A percentile compares a stretch with the other conserved stretches of the same genome.
Evolutionary conservation across 2,797 vertebrate species (phyloP).

Genomic region (Tangara arthus): DNA sequence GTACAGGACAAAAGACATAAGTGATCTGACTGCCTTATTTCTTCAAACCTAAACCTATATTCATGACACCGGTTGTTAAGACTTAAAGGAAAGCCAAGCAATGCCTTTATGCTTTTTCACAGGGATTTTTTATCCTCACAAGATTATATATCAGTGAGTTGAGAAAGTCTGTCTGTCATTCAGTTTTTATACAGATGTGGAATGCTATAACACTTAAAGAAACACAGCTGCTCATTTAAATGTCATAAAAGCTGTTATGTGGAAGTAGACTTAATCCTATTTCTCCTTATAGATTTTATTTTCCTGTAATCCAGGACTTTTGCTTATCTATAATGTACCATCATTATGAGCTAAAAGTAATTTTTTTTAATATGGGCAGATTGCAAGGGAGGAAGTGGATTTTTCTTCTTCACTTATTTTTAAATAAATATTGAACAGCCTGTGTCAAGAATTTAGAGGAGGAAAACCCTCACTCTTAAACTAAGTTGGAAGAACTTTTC

Average conservation of each 20-base stretch:
- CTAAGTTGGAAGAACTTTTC: conserved; percentile 26
- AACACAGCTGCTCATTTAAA: not conserved
- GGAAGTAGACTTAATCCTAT: not conserved
- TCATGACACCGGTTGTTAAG: not conserved
- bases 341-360: not conserved
- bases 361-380: conserved; percentile 24
- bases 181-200: not conserved
- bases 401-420: conserved; percentile 33
- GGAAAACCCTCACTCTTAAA: not conserved
- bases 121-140: not conserved
- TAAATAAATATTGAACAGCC: conserved; percentile 26
- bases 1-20: not conserved
- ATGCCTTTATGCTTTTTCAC: not conserved
- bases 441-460: conserved; percentile 6
- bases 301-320: not conserved
- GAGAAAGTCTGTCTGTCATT: not conserved
- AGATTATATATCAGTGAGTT: not conserved
- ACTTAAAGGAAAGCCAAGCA: not conserved
- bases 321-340: not conserved
- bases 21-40: not conserved
- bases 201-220: not conserved
- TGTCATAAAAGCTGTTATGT: not conserved
- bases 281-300: not conserved
- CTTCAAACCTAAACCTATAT: not conserved
- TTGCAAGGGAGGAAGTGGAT: not conserved